These are phyloP conservation scores for Drosophila seclusa DNA, from an alignment of 2,888 invertebrate genomes.

Conservation along the genomic window DNA sequence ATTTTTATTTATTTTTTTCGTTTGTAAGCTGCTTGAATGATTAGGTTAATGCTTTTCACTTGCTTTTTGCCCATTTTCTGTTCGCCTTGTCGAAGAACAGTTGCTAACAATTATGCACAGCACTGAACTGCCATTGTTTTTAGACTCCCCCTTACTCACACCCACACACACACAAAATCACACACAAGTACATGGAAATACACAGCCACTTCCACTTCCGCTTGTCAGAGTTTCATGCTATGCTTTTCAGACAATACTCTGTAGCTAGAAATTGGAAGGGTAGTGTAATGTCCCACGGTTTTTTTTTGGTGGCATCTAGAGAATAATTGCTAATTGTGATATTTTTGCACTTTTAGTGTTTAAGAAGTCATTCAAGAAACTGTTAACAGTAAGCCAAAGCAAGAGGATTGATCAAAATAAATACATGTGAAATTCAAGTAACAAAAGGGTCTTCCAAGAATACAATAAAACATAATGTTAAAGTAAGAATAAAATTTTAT, in stretches of 20 bases:
- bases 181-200: constrained; percentile 16
- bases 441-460: neutral
- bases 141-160: constrained; percentile 7
- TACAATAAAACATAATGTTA: neutral
- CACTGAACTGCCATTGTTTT: constrained; percentile 36
- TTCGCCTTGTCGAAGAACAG: constrained; percentile 15
- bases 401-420: neutral
- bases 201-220: constrained; percentile 45
- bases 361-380: neutral
- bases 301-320: neutral
- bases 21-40: constrained; percentile 19
- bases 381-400: neutral
- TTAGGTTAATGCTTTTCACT: constrained; percentile 29
- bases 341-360: neutral
- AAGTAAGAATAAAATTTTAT: neutral
- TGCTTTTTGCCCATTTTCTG: constrained; percentile 33
- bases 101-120: constrained; percentile 55
- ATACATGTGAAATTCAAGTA: neutral
- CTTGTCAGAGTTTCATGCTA: constrained; percentile 31
- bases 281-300: neutral
- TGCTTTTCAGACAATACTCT: constrained; percentile 36
- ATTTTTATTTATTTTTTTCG: neutral
- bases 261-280: neutral
- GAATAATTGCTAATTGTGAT: neutral
- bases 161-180: constrained; percentile 1